phyloP scores from a whole-genome alignment of 2,113 vertebrate genomes.

The Hyaena hyaena region DNA sequence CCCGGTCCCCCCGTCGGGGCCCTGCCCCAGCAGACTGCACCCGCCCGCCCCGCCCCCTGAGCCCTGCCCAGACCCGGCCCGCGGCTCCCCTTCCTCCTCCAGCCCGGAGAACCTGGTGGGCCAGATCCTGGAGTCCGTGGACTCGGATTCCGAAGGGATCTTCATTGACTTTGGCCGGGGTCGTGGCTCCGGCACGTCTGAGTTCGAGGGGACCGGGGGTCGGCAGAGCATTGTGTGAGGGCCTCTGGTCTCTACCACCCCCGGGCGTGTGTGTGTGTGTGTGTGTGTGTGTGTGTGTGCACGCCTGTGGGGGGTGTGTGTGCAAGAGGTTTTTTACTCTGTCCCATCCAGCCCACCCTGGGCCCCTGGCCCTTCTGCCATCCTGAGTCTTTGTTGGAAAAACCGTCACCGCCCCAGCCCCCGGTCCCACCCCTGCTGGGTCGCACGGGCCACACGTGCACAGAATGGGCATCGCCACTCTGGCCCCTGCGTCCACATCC shows the following conservation, averaged over 20 bases:
- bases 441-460: rapidly evolving
- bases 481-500: neutral
- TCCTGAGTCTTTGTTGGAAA: neutral
- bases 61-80: slow-evolving; percentile 78
- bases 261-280: too few relatives aligned
- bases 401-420: neutral
- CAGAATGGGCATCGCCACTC: rapidly evolving
- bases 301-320: neutral
- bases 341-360: rapidly evolving
- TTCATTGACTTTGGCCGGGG: slow-evolving; percentile 93
- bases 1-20: slow-evolving; percentile 21
- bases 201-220: slow-evolving; percentile 83
- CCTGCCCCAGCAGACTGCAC: slow-evolving; percentile 85
- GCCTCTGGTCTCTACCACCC: neutral
- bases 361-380: neutral
- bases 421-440: neutral
- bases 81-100: slow-evolving; percentile 85
- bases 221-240: slow-evolving; percentile 90
- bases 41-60: slow-evolving; percentile 75
- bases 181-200: slow-evolving; percentile 80
- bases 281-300: too few relatives aligned
- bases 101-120: slow-evolving; percentile 91
- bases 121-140: slow-evolving; percentile 89
- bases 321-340: neutral
- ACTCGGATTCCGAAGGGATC: slow-evolving; percentile 94